Percentiles rank a stretch among this genome's conserved stretches.
These are phyloP conservation scores for Pelobates cultripes DNA, from an alignment of 2,797 vertebrate genomes.

Conservation along the genomic window DNA sequence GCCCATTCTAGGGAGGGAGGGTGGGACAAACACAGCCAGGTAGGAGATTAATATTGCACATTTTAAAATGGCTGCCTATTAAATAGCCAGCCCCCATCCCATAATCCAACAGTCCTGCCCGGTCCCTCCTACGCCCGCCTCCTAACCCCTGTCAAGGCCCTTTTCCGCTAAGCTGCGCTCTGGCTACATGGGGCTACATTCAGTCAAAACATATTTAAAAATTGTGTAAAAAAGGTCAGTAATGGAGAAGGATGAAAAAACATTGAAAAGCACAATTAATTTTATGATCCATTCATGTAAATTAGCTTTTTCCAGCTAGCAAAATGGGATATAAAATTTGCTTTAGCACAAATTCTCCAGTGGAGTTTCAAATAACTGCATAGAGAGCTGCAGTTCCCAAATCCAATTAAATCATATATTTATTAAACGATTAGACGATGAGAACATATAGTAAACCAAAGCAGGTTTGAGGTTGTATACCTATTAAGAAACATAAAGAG, in stretches of 20 bases:
- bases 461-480: constrained; percentile 19
- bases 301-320: constrained; percentile 23
- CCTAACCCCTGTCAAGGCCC: too few species aligned
- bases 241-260: background rate
- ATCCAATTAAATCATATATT: constrained; percentile 52
- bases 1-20: too few species aligned
- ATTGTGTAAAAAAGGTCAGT: too few species aligned
- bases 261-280: constrained; percentile 22
- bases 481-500: background rate
- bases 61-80: too few species aligned
- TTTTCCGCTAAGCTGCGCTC: too few species aligned
- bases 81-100: too few species aligned
- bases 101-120: too few species aligned
- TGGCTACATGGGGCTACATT: too few species aligned
- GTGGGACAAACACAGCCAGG: too few species aligned
- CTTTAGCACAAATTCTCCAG: constrained; percentile 42
- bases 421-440: constrained; percentile 36
- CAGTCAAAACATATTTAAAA: too few species aligned
- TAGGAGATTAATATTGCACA: too few species aligned
- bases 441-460: constrained; percentile 41
- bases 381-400: constrained; percentile 31
- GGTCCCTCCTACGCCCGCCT: too few species aligned
- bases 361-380: constrained; percentile 40
- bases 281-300: constrained; percentile 28
- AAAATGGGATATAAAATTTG: constrained; percentile 41